These are phyloP conservation scores for Elysia chlorotica DNA, from an alignment of 1,140 invertebrate genomes.

Conservation along the genomic window DNA sequence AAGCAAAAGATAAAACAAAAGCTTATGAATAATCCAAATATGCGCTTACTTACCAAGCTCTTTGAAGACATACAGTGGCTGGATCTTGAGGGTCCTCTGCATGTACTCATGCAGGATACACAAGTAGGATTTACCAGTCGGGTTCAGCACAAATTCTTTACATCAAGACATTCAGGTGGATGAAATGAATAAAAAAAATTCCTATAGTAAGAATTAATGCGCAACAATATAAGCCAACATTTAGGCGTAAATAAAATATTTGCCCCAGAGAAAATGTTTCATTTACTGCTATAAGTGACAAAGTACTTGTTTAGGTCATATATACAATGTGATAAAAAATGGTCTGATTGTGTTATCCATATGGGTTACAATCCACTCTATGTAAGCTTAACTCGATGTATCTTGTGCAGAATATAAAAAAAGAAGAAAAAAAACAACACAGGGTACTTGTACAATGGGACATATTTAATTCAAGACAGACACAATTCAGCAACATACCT, in stretches of 20 bases:
- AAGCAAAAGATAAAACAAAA: not conserved
- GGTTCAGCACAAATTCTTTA: slow-evolving; percentile 65
- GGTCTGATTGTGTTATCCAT: no score
- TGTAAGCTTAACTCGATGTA: no score
- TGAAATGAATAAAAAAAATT: slow-evolving; percentile 28
- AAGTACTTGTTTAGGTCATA: not conserved
- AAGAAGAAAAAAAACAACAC: not conserved
- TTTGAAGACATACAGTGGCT: slow-evolving; percentile 90
- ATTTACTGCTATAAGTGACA: no score
- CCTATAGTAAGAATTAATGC: slow-evolving; percentile 2
- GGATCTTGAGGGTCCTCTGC: slow-evolving; percentile 89
- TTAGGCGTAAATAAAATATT: no score
- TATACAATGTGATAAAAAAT: not conserved
- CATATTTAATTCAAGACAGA: not conserved
- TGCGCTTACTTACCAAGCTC: slow-evolving; percentile 73
- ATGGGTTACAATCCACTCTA: no score
- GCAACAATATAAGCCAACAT: no score
- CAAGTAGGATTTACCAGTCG: slow-evolving; percentile 72
- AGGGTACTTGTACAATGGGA: not conserved
- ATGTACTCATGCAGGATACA: slow-evolving; percentile 97
- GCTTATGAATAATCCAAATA: not conserved
- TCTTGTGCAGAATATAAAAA: no score
- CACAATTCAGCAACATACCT: no score
- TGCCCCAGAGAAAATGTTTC: no score
- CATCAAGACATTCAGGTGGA: no score